Conservation (phyloP, 2,113 vertebrate genomes). For the Recurvirostra avosetta region DNA sequence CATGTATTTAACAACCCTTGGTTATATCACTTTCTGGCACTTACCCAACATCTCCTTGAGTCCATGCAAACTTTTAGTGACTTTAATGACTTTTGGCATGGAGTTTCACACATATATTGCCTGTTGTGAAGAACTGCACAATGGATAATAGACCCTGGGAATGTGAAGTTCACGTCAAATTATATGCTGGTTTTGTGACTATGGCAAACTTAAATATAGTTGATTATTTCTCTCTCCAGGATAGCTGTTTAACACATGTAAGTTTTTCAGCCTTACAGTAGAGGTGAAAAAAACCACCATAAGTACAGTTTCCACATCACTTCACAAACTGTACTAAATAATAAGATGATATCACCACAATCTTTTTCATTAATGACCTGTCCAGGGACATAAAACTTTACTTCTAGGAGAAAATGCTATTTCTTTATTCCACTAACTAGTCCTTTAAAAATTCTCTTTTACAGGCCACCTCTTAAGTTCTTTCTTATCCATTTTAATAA, state of each 20-base stretch:
- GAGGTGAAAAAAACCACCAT: neutral
- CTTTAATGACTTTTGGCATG: conserved; percentile 38
- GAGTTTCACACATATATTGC: conserved; percentile 21
- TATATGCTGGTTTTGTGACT: neutral
- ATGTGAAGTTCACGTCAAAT: conserved; percentile 1
- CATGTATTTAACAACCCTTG: neutral
- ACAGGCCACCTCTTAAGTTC: conserved; percentile 36
- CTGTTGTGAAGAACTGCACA: neutral
- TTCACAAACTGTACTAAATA: conserved; percentile 25
- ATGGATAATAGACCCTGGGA: neutral
- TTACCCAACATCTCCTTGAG: neutral
- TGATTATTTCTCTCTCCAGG: conserved; percentile 32
- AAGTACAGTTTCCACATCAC: conserved; percentile 23
- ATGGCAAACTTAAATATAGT: neutral
- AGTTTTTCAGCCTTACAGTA: neutral
- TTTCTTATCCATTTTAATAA: conserved; percentile 64
- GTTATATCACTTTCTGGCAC: conserved; percentile 13
- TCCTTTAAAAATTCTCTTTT: conserved; percentile 21
- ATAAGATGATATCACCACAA: conserved; percentile 23
- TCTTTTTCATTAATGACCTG: conserved; percentile 39
- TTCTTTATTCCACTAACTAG: conserved; percentile 28
- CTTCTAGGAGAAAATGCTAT: neutral
- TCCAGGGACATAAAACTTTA: conserved; percentile 30
- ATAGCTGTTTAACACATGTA: neutral
- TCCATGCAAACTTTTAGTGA: neutral